phyloP scores from a whole-genome alignment of 2,113 vertebrate genomes.

The Lates calcarifer region DNA sequence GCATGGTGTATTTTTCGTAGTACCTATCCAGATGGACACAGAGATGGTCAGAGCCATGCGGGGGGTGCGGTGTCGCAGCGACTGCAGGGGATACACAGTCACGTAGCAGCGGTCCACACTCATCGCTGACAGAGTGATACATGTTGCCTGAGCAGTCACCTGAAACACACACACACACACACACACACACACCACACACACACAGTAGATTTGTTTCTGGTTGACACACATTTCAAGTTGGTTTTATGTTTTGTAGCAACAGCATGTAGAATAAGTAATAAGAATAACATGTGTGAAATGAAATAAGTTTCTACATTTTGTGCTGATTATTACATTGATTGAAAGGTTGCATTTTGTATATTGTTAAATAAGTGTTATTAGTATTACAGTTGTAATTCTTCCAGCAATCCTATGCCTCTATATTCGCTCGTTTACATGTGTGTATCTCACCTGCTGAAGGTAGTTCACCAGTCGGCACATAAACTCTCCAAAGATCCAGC shows the following conservation, averaged over 20 bases:
- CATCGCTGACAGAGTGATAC: slow-evolving; percentile 83
- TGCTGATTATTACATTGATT: background rate
- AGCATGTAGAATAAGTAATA: too few species aligned
- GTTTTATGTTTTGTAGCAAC: background rate
- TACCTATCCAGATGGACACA: slow-evolving; percentile 82
- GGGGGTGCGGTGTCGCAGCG: slow-evolving; percentile 74
- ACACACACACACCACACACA: background rate
- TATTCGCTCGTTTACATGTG: background rate
- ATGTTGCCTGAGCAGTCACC: slow-evolving; percentile 83
- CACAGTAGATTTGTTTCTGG: background rate
- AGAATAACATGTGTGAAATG: too few species aligned
- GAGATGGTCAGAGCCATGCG: slow-evolving; percentile 76
- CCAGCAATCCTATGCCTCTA: background rate
- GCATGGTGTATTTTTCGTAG: background rate
- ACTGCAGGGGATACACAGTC: slow-evolving; percentile 81
- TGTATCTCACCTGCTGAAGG: slow-evolving; percentile 78
- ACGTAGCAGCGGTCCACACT: slow-evolving; percentile 82
- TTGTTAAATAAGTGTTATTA: too few species aligned
- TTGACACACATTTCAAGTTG: background rate
- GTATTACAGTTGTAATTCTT: background rate
- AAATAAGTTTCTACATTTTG: background rate
- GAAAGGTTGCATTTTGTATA: background rate
- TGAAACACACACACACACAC: slow-evolving; percentile 43
- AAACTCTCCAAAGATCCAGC: slow-evolving; percentile 85
- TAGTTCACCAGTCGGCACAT: slow-evolving; percentile 83